Evolutionary conservation across 2,113 vertebrate genomes (phyloP), one percentile per base, ranked within the genome.

Genomic region (Peromyscus polionotus): DNA sequence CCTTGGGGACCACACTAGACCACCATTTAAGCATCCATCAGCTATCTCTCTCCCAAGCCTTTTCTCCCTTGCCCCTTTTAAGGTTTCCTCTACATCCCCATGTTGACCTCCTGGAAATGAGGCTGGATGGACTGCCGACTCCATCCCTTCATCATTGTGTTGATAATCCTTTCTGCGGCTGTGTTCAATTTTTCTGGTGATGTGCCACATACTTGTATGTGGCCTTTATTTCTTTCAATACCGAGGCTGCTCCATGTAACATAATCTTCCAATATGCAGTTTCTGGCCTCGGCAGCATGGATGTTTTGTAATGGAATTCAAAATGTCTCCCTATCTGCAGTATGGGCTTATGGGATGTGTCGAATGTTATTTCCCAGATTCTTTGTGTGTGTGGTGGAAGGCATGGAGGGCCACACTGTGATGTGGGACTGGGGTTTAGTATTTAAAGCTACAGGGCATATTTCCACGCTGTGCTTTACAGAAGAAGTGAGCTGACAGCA

Each of bases 71-170:
- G 2, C 5, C 9, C 3, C 17, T 45, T 14, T n/a, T 7, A 68
- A 28, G 11, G 0, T 63, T 39, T 90, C 48, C 31, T 80, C 33
- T 45, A 7, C 3, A 19, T 45, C 12, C 12, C 48, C 19, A 28
- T 6, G 4, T 31, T 77, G 68, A 31, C 39, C 22, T 57, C 36
- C 28, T 72, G 28, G 22, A 12, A 80, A 76, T 24, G 11, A 70
- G 33, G 7, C 31, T 45, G 39, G 72, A 79, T 11, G 42, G 51
- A 75, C 45, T 17, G 7, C 26, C 1, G 20, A 45, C 24, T 39
- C 45, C 17, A 42, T 2, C 1, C n/a, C 42, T 28, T 28, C 22
- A 59, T 36, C 28, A 16, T 12, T 1, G 2, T 20, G 2, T 9
- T 22, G 11, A 17, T 9, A 42, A 3, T 42, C 9, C 33, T 88